Conservation (phyloP, 2,113 vertebrate species). For the Mormyrus lacerda region DNA sequence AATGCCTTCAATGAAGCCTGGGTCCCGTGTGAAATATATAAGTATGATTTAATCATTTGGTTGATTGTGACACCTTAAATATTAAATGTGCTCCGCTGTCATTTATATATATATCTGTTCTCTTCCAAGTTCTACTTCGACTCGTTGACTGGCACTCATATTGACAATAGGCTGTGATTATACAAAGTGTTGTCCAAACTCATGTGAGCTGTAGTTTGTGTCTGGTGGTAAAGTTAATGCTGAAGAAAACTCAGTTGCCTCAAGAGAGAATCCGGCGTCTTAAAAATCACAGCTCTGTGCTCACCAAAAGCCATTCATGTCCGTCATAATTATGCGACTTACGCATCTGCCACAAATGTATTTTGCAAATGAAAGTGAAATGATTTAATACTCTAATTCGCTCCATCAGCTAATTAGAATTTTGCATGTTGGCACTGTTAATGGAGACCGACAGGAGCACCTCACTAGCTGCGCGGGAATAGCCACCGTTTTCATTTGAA, state of each 20-base stretch:
- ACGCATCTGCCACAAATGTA: conserved; percentile 35
- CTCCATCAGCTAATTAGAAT: conserved; percentile 37
- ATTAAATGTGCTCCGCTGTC: neutral
- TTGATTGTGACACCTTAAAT: neutral
- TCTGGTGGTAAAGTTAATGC: neutral
- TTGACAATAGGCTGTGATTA: neutral
- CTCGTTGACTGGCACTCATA: neutral
- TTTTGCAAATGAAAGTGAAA: conserved; percentile 28
- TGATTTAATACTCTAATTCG: conserved; percentile 43
- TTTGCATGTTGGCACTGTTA: conserved; percentile 30
- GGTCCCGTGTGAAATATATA: neutral
- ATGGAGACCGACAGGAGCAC: conserved; percentile 32
- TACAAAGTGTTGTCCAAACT: neutral
- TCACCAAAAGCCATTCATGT: conserved; percentile 20
- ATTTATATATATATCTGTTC: neutral
- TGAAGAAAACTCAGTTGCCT: neutral
- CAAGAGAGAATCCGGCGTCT: conserved; percentile 11
- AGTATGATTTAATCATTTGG: neutral
- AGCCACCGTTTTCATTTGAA: conserved; percentile 22
- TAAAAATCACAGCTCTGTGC: conserved; percentile 25
- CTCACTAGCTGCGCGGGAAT: conserved; percentile 23
- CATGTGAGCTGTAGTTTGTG: neutral
- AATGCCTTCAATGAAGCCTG: neutral
- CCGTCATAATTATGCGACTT: conserved; percentile 32
- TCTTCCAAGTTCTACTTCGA: neutral